These are phyloP conservation scores for Heliothis virescens DNA, from an alignment of 1,140 invertebrate genomes.

Conservation along the genomic window DNA sequence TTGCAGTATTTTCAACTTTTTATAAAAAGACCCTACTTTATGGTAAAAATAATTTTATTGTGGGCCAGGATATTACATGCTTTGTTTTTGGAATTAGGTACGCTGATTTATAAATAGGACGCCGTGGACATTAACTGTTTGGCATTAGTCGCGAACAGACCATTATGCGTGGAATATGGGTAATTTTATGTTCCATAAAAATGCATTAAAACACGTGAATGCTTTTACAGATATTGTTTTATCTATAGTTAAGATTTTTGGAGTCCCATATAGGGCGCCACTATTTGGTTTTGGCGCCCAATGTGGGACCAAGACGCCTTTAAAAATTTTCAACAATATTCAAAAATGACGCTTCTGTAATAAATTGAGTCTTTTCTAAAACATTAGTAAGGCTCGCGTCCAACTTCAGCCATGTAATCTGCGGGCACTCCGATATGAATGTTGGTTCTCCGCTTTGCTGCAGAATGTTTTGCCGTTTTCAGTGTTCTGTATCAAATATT, in stretches of 20 bases:
- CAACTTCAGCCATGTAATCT: conserved; percentile 16
- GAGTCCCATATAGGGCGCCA: not conserved
- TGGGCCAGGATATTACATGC: conserved; percentile 16
- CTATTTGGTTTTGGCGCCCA: not conserved
- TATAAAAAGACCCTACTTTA: conserved; percentile 3
- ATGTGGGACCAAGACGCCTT: not conserved
- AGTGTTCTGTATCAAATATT: conserved; percentile 10
- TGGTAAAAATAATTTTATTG: conserved; percentile 25
- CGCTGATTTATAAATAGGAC: conserved; percentile 27
- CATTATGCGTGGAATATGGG: conserved; percentile 10
- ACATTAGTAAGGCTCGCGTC: conserved; percentile 1
- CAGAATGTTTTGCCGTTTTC: conserved; percentile 17
- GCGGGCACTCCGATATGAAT: conserved; percentile 36
- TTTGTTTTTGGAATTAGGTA: conserved; percentile 36
- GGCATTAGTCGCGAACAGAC: conserved; percentile 21
- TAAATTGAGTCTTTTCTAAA: not conserved
- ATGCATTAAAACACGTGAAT: not conserved
- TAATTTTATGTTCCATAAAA: conserved; percentile 23
- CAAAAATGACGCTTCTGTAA: not conserved
- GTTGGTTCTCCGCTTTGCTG: conserved; percentile 17
- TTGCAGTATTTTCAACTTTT: conserved; percentile 18
- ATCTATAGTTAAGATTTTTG: not conserved
- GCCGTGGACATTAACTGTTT: conserved; percentile 19
- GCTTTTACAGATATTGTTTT: too few species aligned
- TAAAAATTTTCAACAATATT: too few species aligned